phyloP scores from a whole-genome alignment of 2,113 vertebrate genomes.

The Glaucomys volans region DNA sequence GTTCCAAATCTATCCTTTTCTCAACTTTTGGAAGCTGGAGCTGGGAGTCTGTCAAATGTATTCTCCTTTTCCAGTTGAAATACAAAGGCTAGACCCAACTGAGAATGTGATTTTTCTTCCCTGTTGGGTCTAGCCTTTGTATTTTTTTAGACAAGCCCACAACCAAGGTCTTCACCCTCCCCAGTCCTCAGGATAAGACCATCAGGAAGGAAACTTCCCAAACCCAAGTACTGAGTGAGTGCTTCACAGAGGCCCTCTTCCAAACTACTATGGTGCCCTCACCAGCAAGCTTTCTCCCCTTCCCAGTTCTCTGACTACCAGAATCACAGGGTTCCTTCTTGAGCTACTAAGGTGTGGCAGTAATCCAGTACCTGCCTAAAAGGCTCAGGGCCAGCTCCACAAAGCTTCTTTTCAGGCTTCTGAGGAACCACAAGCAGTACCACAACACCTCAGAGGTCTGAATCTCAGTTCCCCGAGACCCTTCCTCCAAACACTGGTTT shows the following conservation, averaged over 20 bases:
- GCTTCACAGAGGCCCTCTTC: background rate
- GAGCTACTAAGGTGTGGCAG: background rate
- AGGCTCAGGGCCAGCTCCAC: background rate
- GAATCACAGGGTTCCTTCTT: background rate
- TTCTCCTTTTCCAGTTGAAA: background rate
- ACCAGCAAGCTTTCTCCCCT: background rate
- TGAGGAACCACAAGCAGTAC: background rate
- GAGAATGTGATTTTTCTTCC: background rate
- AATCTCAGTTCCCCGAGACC: background rate
- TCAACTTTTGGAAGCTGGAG: background rate
- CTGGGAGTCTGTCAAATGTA: background rate
- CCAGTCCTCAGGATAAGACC: background rate
- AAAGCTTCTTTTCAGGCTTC: background rate
- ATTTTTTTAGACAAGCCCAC: background rate
- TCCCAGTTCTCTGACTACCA: background rate
- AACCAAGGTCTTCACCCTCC: background rate
- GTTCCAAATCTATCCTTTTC: background rate
- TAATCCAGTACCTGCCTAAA: background rate
- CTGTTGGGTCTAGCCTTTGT: background rate
- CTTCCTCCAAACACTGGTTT: background rate
- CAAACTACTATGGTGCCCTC: background rate
- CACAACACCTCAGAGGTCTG: background rate
- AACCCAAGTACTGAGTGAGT: background rate
- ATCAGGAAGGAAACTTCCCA: background rate
- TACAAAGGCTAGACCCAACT: too few species aligned